Evolutionary conservation across 2,113 vertebrate species (phyloP).

Genomic region (Lichenostomus cassidix): DNA sequence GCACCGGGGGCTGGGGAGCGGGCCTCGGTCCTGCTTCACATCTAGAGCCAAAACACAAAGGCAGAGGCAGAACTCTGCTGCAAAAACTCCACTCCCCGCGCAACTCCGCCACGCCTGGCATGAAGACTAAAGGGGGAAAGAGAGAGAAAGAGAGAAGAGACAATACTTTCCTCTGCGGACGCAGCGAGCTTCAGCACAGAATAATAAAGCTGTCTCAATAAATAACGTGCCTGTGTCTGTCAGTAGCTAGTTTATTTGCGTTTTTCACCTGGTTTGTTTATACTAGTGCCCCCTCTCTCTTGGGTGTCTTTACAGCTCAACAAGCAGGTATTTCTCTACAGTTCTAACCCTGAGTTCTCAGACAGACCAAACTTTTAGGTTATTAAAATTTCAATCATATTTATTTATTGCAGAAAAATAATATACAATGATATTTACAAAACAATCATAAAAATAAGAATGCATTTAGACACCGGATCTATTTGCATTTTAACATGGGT

Average conservation of each 20-base stretch:
- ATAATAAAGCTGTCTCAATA: constrained; percentile 77
- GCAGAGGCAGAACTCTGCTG: not conserved
- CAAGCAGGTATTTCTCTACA: constrained; percentile 71
- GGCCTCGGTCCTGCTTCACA: not conserved
- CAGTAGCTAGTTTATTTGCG: constrained; percentile 78
- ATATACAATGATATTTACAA: constrained; percentile 98
- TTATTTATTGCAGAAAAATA: constrained; percentile 98
- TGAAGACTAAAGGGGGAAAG: not conserved
- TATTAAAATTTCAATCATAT: constrained; percentile 84
- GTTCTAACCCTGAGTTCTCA: constrained; percentile 55
- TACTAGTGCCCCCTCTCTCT: constrained; percentile 65
- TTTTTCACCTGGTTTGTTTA: constrained; percentile 77
- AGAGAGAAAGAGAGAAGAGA: constrained; percentile 23
- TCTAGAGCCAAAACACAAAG: not conserved
- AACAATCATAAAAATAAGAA: constrained; percentile 95
- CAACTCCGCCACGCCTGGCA: not conserved
- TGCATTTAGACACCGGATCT: constrained; percentile 94
- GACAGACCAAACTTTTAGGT: constrained; percentile 76
- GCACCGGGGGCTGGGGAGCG: not conserved
- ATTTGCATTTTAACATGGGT: constrained; percentile 89
- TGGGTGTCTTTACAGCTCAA: constrained; percentile 73
- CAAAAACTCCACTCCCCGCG: not conserved
- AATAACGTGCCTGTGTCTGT: constrained; percentile 74
- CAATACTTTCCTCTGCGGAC: not conserved
- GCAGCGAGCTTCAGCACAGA: constrained; percentile 44